Conservation (phyloP, 2,113 vertebrate genomes). For the Terrapene triunguis region DNA sequence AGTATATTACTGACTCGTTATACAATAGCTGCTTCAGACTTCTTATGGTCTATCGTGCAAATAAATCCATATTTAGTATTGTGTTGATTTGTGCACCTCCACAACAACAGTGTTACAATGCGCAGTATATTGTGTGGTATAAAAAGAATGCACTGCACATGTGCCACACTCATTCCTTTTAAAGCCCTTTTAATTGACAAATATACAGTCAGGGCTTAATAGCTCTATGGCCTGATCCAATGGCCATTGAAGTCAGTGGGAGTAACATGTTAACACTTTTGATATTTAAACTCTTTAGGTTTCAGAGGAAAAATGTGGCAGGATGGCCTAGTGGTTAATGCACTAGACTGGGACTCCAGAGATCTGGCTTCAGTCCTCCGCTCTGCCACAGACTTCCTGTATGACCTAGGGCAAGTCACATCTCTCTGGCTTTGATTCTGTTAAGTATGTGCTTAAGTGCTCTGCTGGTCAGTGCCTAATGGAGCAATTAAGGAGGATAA, state of each 20-base stretch:
- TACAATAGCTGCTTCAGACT: fast-evolving
- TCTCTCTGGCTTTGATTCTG: not conserved
- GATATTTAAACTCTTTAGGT: fast-evolving
- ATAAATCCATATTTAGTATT: fast-evolving
- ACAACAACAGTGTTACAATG: not conserved
- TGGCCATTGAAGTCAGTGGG: not conserved
- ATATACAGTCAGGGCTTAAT: not conserved
- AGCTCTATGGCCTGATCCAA: not conserved
- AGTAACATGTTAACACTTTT: not conserved
- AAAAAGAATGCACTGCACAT: not conserved
- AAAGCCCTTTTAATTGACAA: not conserved
- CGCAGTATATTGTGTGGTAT: not conserved
- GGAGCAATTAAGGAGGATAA: not conserved
- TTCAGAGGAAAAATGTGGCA: fast-evolving
- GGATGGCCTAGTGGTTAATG: fast-evolving
- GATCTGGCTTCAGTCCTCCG: not conserved
- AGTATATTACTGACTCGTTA: not conserved
- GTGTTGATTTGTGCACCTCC: fast-evolving
- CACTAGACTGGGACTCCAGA: fast-evolving
- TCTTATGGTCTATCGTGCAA: fast-evolving
- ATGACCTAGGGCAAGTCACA: not conserved
- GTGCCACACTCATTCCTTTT: not conserved
- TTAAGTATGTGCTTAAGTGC: too few relatives aligned
- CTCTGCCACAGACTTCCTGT: fast-evolving
- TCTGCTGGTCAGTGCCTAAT: not conserved